Conservation (phyloP, 2,888 invertebrate species). For the Mythimna ferrago region DNA sequence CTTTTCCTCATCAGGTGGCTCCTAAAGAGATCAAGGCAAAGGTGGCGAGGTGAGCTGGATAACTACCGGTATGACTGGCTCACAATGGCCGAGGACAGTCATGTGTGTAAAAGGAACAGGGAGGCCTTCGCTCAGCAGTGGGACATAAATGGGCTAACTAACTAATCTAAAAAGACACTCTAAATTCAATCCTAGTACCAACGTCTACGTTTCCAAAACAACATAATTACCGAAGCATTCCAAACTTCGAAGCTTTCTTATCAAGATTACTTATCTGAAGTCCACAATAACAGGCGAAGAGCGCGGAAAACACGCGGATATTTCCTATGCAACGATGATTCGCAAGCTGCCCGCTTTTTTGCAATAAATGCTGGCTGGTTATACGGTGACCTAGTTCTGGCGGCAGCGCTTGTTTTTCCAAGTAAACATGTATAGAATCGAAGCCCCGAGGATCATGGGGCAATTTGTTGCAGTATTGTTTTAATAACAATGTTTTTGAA, state of each 20-base stretch:
- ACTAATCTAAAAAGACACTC: too few species aligned
- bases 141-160: too few species aligned
- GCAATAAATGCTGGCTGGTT: conserved; percentile 70
- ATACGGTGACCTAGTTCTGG: conserved; percentile 71
- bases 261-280: conserved; percentile 24
- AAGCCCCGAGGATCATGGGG: conserved; percentile 43
- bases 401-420: conserved; percentile 66
- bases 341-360: conserved; percentile 64
- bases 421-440: conserved; percentile 59
- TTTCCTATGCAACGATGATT: conserved; percentile 57
- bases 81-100: too few species aligned
- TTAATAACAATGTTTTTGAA: conserved; percentile 35
- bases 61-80: too few species aligned
- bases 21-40: too few species aligned
- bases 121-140: too few species aligned
- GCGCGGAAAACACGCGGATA: conserved; percentile 45
- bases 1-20: too few species aligned
- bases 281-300: conserved; percentile 35
- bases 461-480: conserved; percentile 43
- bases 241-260: conserved; percentile 12
- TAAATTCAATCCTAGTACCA: too few species aligned
- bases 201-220: not conserved
- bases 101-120: too few species aligned
- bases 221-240: not conserved
- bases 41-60: too few species aligned